These are phyloP conservation scores for Crossocerus cetratus DNA, from an alignment of 2,888 invertebrate genomes.

Conservation along the genomic window DNA sequence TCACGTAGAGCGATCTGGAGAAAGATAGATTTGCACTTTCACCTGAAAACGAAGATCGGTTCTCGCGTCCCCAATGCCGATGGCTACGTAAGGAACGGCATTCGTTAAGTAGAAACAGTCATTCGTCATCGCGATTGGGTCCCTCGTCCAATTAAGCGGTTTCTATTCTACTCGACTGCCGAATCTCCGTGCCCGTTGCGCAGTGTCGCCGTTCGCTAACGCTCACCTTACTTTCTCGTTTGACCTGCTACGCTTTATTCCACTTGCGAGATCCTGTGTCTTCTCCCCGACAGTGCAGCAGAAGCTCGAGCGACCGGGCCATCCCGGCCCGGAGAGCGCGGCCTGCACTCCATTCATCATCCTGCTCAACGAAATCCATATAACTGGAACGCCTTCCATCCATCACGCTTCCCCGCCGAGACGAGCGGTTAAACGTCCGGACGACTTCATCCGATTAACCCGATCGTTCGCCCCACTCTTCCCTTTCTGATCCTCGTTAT, in stretches of 20 bases:
- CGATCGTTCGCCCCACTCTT: conserved; percentile 26
- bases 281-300: conserved; percentile 9
- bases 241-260: conserved; percentile 7
- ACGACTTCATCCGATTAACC: conserved; percentile 57
- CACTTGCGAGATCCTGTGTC: not conserved
- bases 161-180: conserved; percentile 17
- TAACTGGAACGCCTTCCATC: conserved; percentile 62
- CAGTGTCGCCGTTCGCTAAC: too few species aligned
- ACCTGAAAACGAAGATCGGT: not conserved
- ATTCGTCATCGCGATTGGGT: conserved; percentile 37
- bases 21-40: not conserved
- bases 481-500: conserved; percentile 21
- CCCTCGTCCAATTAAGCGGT: conserved; percentile 41
- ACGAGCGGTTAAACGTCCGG: conserved; percentile 22
- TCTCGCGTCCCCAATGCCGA: not conserved
- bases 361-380: conserved; percentile 55
- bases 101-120: conserved; percentile 26
- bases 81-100: not conserved
- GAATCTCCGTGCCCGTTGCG: conserved; percentile 16
- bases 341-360: conserved; percentile 56
- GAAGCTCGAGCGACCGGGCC: too few species aligned
- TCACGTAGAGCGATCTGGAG: not conserved
- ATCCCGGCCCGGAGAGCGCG: too few species aligned
- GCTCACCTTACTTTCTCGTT: conserved; percentile 15
- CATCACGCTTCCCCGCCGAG: conserved; percentile 42